Conservation (phyloP, 2,888 invertebrate genomes). For the Sinelater perroti region DNA sequence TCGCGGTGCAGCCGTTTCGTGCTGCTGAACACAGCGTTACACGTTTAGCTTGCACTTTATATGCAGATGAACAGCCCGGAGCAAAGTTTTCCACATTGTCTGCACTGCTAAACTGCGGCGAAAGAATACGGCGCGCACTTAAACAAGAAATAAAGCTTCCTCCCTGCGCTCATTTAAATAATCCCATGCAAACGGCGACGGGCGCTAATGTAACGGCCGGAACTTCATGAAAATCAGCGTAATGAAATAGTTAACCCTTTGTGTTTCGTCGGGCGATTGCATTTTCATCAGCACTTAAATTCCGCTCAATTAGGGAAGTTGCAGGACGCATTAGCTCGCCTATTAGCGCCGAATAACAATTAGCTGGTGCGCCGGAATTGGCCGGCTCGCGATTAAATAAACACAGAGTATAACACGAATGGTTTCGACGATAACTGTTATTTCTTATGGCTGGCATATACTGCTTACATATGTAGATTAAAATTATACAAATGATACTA, state of each 20-base stretch:
- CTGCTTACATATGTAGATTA: too few species aligned
- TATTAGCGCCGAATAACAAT: constrained; percentile 19
- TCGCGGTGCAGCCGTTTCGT: constrained; percentile 2
- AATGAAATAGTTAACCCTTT: constrained; percentile 26
- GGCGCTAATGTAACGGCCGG: constrained; percentile 14
- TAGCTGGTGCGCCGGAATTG: too few species aligned
- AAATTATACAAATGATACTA: too few species aligned
- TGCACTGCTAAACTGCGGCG: constrained; percentile 22
- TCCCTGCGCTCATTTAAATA: constrained; percentile 27
- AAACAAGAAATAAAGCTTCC: constrained; percentile 29
- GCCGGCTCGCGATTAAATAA: too few species aligned
- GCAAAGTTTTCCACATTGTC: constrained; percentile 29
- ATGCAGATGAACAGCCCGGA: constrained; percentile 25
- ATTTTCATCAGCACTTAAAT: constrained; percentile 32
- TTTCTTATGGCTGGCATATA: too few species aligned
- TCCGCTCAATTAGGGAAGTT: constrained; percentile 30
- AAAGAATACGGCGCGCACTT: constrained; percentile 26
- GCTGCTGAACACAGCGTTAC: constrained; percentile 18
- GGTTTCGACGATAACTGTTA: too few species aligned
- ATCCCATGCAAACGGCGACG: constrained; percentile 24
- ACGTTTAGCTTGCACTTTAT: constrained; percentile 26
- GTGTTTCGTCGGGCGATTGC: constrained; percentile 23
- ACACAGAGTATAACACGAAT: too few species aligned
- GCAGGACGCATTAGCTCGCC: constrained; percentile 23
- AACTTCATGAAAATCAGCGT: constrained; percentile 28